Conservation (phyloP, 1,140 invertebrate species). For the Leptinotarsa texana region DNA sequence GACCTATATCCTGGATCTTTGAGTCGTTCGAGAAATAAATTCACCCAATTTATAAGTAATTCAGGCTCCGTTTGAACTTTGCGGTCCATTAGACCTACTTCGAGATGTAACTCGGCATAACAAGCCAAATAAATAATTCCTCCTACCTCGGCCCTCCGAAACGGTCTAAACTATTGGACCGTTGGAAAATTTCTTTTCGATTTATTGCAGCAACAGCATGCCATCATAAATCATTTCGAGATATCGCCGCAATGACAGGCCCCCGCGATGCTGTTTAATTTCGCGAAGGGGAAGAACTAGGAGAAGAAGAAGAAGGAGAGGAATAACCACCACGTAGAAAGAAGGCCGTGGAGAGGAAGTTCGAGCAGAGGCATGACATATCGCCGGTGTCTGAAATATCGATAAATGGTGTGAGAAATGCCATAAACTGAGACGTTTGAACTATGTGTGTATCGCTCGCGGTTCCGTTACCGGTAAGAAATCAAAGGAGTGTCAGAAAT, state of each 20-base stretch:
- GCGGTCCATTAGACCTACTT: constrained; percentile 4
- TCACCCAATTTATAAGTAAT: neutral
- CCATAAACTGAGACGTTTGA: constrained; percentile 37
- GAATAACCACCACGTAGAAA: neutral
- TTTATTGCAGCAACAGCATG: constrained; percentile 49
- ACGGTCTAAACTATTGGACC: constrained; percentile 30
- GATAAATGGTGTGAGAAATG: constrained; percentile 42
- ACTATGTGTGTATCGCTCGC: constrained; percentile 30
- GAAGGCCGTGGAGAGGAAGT: neutral
- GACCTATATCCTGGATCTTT: too few species aligned
- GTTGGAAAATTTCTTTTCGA: constrained; percentile 45
- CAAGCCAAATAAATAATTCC: neutral
- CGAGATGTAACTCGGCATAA: neutral
- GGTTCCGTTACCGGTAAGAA: constrained; percentile 33
- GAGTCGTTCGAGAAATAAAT: too few species aligned
- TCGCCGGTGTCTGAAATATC: constrained; percentile 37
- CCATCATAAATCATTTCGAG: constrained; percentile 50
- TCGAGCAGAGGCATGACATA: constrained; percentile 29
- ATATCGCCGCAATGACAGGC: constrained; percentile 43
- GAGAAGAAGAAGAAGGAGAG: neutral
- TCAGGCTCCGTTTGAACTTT: neutral
- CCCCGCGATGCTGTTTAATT: constrained; percentile 18
- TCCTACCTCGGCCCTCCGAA: neutral
- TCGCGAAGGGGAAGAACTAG: neutral
- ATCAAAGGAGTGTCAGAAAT: constrained; percentile 37